Base-by-base conservation (phyloP, 2,888 invertebrate genomes). In the Luperina nickerlii region DNA sequence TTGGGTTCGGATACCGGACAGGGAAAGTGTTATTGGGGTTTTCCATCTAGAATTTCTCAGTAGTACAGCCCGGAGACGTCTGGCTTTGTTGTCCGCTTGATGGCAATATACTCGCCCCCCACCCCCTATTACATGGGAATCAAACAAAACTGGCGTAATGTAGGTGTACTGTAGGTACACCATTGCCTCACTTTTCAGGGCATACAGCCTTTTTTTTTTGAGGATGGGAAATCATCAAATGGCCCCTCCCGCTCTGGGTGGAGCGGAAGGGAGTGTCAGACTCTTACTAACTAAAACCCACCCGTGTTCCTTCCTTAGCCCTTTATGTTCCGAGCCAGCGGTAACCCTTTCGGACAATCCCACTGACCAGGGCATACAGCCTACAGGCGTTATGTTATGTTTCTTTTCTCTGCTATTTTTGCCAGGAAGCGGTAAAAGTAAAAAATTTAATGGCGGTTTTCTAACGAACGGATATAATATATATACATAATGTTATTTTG, bases 391-490 rank as follows among this genome's bases (percentile, higher is more conserved):
- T 5, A 6, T 65, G 20, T 38, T 65, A 24, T 38, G 11, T 54
- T 71, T 67, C 5, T 70, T 38, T 18, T 20, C 24, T 54, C 62
- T 69, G 8, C 24, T 13, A 68, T 82, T 74, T 82, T 78, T 78
- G 71, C 72, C 71, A 76, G 86, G 88, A 91, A 89, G 81, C 77
- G 5, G 74, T 86, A 81, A 79, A 80, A 82, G 80, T 90, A 74
- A 84, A 78, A 68, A 79, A 18, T 38, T 65, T 79, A 62, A 82
- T 74, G 8, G 48, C 54, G 7, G 62, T 70, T 76, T 85, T 70
- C 71, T 71, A 54, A 71, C 54, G 66, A 73, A 74, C 73, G 65
- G 66, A 79, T 74, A 74, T n/a, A n/a, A n/a, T n/a, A n/a, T n/a
- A n/a, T 74, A 69, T 62, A 68, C 76, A 45, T 80, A 78, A 78